phyloP scores from a whole-genome alignment of 2,113 vertebrate species.

The Chloropsis cyanopogon region DNA sequence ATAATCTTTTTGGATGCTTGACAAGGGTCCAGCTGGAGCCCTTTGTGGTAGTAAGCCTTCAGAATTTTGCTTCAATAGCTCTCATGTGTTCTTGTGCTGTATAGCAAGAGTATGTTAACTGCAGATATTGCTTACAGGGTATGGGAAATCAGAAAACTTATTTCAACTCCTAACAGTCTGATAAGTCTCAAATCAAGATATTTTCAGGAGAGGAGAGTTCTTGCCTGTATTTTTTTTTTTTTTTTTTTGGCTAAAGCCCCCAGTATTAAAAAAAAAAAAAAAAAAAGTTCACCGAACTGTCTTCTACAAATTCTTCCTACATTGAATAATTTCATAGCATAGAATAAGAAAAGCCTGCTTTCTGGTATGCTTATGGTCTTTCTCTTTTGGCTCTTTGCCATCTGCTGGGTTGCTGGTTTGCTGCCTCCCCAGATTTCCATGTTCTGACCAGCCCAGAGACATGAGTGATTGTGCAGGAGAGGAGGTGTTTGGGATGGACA shows the following conservation, averaged over 20 bases:
- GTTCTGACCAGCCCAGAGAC: neutral
- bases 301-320: neutral
- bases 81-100: neutral
- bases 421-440: neutral
- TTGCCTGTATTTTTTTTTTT: neutral
- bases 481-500: neutral
- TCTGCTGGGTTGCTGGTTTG: neutral
- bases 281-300: neutral
- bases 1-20: neutral
- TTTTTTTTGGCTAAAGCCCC: neutral
- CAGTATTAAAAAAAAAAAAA: neutral
- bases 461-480: neutral
- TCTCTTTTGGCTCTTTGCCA: neutral
- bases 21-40: neutral
- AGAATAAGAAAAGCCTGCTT: neutral
- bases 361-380: neutral
- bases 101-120: neutral
- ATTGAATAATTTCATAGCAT: neutral
- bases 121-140: neutral
- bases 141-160: neutral
- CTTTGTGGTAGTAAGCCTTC: too few relatives aligned
- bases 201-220: neutral
- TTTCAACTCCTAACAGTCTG: neutral
- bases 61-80: neutral
- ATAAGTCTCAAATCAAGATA: neutral